Percentiles rank a stretch among this genome's conserved stretches.
phyloP scores from a whole-genome alignment of 2,113 vertebrate genomes.

The Leptocoma aspasia region DNA sequence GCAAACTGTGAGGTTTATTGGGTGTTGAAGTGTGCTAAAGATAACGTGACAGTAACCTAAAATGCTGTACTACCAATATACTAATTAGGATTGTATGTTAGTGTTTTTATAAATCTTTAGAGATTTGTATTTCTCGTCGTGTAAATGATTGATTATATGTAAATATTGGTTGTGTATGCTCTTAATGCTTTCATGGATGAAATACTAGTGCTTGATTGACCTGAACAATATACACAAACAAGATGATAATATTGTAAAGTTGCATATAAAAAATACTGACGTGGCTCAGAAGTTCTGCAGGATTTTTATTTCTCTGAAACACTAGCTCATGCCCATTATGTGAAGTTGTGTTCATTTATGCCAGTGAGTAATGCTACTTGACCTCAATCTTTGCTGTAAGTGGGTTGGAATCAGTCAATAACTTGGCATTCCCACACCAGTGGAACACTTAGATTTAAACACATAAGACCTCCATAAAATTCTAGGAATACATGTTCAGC shows the following conservation, averaged over 20 bases:
- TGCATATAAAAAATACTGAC: background rate
- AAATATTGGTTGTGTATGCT: background rate
- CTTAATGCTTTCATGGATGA: background rate
- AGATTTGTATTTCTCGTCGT: background rate
- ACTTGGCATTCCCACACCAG: background rate
- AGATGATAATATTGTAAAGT: background rate
- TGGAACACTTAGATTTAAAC: background rate
- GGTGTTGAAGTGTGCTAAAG: background rate
- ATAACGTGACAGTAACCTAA: background rate
- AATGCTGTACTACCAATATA: background rate
- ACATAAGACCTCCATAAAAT: background rate
- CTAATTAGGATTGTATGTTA: background rate
- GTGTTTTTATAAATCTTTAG: background rate
- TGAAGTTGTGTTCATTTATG: background rate
- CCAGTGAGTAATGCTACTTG: background rate
- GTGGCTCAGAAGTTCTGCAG: background rate
- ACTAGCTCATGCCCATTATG: background rate
- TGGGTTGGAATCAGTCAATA: background rate
- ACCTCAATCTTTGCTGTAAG: background rate
- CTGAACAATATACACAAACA: background rate
- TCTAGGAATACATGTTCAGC: background rate
- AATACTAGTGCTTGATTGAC: background rate
- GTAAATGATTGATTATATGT: background rate
- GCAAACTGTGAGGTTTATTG: constrained; percentile 49
- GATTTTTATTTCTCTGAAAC: background rate